A percentile compares a stretch with the other conserved stretches of the same genome.
Conservation (phyloP, 2,797 vertebrate genomes). For the Strix occidentalis region DNA sequence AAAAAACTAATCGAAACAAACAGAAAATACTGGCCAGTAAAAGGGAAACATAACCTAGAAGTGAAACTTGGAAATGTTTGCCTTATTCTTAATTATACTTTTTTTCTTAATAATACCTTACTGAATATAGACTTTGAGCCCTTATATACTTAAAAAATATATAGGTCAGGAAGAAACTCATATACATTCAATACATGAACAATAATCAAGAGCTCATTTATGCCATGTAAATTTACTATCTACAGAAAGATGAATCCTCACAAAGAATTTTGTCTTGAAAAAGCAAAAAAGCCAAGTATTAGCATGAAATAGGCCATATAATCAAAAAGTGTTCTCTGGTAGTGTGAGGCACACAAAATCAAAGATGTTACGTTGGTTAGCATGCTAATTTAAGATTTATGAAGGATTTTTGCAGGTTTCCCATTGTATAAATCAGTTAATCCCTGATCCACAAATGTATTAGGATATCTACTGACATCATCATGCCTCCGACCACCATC, state of each 20-base stretch:
- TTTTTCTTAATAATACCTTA: not conserved
- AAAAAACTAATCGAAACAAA: not conserved
- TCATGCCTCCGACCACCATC: not conserved
- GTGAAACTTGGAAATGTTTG: not conserved
- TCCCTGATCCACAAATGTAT: not conserved
- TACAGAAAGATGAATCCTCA: not conserved
- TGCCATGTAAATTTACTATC: not conserved
- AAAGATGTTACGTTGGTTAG: not conserved
- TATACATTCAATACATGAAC: not conserved
- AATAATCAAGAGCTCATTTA: not conserved
- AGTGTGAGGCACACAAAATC: not conserved
- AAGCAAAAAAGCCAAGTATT: not conserved
- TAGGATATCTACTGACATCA: not conserved
- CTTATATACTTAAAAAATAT: not conserved
- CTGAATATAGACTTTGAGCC: not conserved
- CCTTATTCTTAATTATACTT: not conserved
- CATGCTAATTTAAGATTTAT: not conserved
- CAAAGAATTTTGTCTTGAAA: not conserved
- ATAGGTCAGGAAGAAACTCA: not conserved
- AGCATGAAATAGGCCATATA: not conserved
- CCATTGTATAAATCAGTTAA: not conserved
- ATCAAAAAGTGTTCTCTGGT: not conserved
- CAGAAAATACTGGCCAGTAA: not conserved
- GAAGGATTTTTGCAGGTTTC: not conserved
- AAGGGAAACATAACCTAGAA: not conserved